Percentiles rank a stretch among this genome's conserved stretches.
phyloP scores from a whole-genome alignment of 92 coral and sea anemone species.

The Galaxea fascicularis region DNA sequence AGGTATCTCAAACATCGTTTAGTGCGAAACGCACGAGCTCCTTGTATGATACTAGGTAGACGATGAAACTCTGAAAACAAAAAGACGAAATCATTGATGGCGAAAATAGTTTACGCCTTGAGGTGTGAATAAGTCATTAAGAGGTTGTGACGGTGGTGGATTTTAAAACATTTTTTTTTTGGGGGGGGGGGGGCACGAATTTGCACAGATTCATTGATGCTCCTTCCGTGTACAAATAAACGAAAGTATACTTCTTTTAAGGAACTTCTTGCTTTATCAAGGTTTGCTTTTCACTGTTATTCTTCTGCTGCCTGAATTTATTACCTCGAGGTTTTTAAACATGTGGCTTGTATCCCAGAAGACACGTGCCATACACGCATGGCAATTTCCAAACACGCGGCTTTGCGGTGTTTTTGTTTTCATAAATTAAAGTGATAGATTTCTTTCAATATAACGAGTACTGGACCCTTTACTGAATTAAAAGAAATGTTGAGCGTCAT shows the following conservation, averaged over 20 bases:
- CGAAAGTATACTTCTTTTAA: too few relatives aligned
- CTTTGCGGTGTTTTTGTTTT: neutral
- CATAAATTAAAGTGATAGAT: constrained; percentile 1
- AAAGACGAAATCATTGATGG: neutral
- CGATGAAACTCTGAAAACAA: neutral
- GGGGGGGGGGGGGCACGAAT: too few relatives aligned
- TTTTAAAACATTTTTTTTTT: neutral
- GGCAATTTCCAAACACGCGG: constrained; percentile 27
- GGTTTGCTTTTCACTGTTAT: neutral
- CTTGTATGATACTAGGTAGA: neutral
- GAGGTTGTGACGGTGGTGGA: neutral
- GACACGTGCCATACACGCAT: constrained; percentile 38
- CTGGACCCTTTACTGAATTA: neutral
- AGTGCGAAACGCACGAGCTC: neutral
- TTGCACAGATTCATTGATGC: too few relatives aligned
- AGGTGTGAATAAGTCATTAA: neutral
- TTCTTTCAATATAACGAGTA: neutral
- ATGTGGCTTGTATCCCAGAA: neutral
- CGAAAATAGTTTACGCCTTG: neutral
- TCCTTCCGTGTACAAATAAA: too few relatives aligned
- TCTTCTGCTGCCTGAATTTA: neutral
- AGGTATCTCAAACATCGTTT: neutral
- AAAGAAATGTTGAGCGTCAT: neutral
- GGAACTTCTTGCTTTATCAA: too few relatives aligned
- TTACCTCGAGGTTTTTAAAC: constrained; percentile 10